These are phyloP conservation scores for Yoshiicerus persimilis DNA, from an alignment of 1,140 invertebrate species.

Conservation along the genomic window DNA sequence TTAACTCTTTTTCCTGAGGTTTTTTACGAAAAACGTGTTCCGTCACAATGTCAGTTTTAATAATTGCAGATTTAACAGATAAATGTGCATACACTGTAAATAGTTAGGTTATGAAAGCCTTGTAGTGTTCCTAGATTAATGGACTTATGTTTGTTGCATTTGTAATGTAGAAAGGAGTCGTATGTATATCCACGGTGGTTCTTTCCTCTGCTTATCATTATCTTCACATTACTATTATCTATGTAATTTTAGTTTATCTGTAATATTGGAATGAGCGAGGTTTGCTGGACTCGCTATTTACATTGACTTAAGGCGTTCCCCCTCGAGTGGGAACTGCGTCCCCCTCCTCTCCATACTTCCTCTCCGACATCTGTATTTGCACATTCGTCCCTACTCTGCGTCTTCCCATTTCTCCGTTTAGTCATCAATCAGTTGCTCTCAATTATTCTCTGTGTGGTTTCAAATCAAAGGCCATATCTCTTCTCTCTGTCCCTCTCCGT, in stretches of 20 bases:
- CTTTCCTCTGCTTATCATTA: no score
- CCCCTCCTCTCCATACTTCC: background rate
- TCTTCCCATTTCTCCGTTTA: background rate
- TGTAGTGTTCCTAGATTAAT: no score
- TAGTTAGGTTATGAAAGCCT: no score
- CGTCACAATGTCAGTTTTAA: no score
- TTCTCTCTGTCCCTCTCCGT: background rate
- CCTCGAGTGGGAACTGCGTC: background rate
- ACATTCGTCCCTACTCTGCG: background rate
- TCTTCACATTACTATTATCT: no score
- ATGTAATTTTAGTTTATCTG: background rate
- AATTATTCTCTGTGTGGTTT: background rate
- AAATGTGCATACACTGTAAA: no score
- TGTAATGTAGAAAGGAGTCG: no score
- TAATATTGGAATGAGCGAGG: background rate
- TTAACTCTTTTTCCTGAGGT: no score
- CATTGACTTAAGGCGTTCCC: slow-evolving; percentile 32
- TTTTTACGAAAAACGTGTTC: no score
- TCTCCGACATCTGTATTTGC: background rate
- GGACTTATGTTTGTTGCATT: no score
- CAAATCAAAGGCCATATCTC: background rate
- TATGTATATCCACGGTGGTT: no score
- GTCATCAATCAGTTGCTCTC: background rate
- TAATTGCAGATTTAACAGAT: no score
- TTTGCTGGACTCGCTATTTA: slow-evolving; percentile 31